phyloP scores from a whole-genome alignment of 2,113 vertebrate genomes.

The Caracal caracal region DNA sequence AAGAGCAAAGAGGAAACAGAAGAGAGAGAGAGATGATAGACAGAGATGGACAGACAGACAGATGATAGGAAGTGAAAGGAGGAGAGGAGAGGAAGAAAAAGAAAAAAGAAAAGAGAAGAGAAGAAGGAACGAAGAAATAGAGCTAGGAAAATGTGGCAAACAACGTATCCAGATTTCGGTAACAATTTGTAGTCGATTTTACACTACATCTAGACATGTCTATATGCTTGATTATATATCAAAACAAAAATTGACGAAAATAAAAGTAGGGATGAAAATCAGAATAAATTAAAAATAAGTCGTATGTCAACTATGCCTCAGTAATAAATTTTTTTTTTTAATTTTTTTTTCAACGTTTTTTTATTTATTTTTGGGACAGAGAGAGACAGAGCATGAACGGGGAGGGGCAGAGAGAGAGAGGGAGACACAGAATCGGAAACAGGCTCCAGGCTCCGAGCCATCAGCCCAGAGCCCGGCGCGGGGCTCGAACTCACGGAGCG shows the following conservation, averaged over 20 bases:
- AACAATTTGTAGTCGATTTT: not conserved
- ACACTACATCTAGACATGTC: not conserved
- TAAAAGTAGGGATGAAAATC: not conserved
- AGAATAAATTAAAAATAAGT: not conserved
- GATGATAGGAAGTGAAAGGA: no score
- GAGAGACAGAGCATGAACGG: no score
- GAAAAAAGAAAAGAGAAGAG: not conserved
- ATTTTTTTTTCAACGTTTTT: no score
- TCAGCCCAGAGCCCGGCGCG: no score
- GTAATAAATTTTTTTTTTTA: not conserved
- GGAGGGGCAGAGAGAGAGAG: no score
- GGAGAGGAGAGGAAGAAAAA: no score
- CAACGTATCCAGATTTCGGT: not conserved
- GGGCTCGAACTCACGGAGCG: no score
- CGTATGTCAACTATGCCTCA: not conserved
- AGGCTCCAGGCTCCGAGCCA: no score
- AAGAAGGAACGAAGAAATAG: not conserved
- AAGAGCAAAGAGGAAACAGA: not conserved
- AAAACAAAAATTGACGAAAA: not conserved
- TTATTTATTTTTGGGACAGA: no score
- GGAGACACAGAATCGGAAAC: no score
- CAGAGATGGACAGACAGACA: not conserved
- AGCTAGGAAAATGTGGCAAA: not conserved
- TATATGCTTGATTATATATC: not conserved
- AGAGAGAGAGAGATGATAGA: fast-evolving